Percentiles rank a stretch among this genome's conserved stretches.
These are phyloP conservation scores for Syritta pipiens DNA, from an alignment of 2,888 invertebrate species.

Conservation along the genomic window DNA sequence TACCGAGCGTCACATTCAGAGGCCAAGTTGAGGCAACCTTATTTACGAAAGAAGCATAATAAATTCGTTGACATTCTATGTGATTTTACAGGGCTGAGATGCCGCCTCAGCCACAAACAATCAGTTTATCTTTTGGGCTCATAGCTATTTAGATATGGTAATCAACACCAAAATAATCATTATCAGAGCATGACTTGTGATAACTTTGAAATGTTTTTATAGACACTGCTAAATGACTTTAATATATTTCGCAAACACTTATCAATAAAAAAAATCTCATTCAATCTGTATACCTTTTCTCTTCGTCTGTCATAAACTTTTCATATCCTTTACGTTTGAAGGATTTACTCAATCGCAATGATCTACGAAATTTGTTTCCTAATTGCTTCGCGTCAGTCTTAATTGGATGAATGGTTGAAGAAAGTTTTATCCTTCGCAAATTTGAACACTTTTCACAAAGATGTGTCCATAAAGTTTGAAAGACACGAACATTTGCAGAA, in stretches of 20 bases:
- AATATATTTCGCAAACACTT: neutral
- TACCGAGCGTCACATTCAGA: slow-evolving; percentile 16
- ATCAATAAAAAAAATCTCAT: neutral
- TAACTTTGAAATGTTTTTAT: neutral
- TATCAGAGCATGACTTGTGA: slow-evolving; percentile 7
- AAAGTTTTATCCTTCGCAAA: slow-evolving; percentile 63
- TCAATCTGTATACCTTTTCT: slow-evolving; percentile 81
- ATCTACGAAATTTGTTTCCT: slow-evolving; percentile 73
- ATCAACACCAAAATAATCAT: neutral
- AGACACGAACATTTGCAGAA: slow-evolving; percentile 27
- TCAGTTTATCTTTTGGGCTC: neutral
- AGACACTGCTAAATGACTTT: neutral
- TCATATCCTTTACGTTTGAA: slow-evolving; percentile 82
- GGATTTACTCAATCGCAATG: slow-evolving; percentile 79
- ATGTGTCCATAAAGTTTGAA: slow-evolving; percentile 65
- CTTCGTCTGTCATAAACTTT: slow-evolving; percentile 85
- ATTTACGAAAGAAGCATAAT: neutral
- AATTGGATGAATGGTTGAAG: slow-evolving; percentile 9
- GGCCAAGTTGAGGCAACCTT: slow-evolving; percentile 24
- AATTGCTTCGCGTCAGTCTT: slow-evolving; percentile 65
- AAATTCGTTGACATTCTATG: neutral
- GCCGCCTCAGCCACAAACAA: too few relatives aligned
- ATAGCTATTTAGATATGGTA: slow-evolving; percentile 12
- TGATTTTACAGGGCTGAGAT: neutral
- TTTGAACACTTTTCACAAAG: slow-evolving; percentile 61